Evolutionary conservation across 1,140 invertebrate species (phyloP).

Genomic region (Stratiolaelaps scimitus): DNA sequence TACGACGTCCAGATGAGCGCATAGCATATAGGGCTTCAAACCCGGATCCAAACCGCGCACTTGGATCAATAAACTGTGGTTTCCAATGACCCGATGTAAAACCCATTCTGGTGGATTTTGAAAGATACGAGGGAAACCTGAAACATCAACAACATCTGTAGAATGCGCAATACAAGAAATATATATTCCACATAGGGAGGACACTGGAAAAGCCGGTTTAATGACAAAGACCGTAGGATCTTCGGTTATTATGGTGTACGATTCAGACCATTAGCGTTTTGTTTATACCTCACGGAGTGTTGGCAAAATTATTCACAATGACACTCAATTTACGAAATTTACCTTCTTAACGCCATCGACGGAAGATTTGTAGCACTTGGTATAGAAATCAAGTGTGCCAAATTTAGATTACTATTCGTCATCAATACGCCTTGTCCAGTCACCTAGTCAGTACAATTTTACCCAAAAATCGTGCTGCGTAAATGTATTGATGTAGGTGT

Average conservation of each 20-base stretch:
- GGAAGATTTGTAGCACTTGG: no score
- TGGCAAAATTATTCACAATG: no score
- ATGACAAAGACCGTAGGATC: not conserved
- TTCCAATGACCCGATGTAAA: constrained; percentile 39
- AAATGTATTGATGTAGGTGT: no score
- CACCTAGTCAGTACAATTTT: no score
- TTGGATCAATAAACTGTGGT: constrained; percentile 46
- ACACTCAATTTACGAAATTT: no score
- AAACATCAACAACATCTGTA: constrained; percentile 28
- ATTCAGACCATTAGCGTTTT: no score
- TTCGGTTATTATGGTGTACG: not conserved
- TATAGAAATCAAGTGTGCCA: no score
- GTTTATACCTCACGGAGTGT: no score
- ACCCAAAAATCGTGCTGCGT: no score
- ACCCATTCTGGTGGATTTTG: constrained; percentile 17
- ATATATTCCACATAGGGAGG: not conserved
- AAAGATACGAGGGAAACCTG: constrained; percentile 29
- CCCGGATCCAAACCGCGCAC: constrained; percentile 40
- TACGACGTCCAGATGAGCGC: constrained; percentile 50
- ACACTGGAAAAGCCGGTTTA: not conserved
- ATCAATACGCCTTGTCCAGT: no score
- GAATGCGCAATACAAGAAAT: not conserved
- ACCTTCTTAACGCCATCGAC: no score
- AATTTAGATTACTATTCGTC: no score
- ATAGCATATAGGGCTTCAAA: constrained; percentile 46